Evolutionary conservation across 2,888 invertebrate genomes (phyloP), one percentile per base, ranked within the genome.

Genomic region (Dicyrtomina minuta): DNA sequence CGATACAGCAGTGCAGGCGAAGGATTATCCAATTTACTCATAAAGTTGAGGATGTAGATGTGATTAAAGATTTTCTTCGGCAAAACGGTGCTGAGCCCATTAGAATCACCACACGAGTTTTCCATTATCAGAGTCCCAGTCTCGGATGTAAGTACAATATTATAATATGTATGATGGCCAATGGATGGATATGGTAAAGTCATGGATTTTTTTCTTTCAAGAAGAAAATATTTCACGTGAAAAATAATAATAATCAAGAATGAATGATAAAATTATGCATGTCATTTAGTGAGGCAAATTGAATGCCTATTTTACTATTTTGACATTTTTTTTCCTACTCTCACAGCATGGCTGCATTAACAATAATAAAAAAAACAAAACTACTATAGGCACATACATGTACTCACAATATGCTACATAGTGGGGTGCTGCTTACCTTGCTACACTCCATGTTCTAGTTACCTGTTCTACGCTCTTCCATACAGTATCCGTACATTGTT

Each of bases 91-190:
- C 55, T 44, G 41, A 70, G 71, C 66, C 70, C 71, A 73, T 73
- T 73, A 71, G 70, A 64, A 64, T 62, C 73, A 68, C 73, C 73
- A 67, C 73, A 73, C 70, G 73, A 71, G 67, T 44, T 56, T 27
- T 56, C 46, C 66, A 56, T 66, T 66, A 66, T 53, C 33, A 49
- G 15, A 17, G n/a, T 33, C 33, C 33, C n/a, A n/a, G n/a, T n/a
- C n/a, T n/a, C n/a, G n/a, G 39, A 46, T 2, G 39, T 39, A 46
- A 33, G 26, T 51, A 24, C 51, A 24, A 33, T 10, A 44, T 46
- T n/a, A n/a, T n/a, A n/a, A n/a, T n/a, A n/a, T n/a, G n/a, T n/a
- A n/a, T n/a, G n/a, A n/a, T n/a, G n/a, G n/a, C n/a, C n/a, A n/a
- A n/a, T n/a, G n/a, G n/a, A n/a, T n/a, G n/a, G n/a, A n/a, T n/a